Conservation (phyloP, 1,140 invertebrate species). For the Drosophila athabasca region DNA sequence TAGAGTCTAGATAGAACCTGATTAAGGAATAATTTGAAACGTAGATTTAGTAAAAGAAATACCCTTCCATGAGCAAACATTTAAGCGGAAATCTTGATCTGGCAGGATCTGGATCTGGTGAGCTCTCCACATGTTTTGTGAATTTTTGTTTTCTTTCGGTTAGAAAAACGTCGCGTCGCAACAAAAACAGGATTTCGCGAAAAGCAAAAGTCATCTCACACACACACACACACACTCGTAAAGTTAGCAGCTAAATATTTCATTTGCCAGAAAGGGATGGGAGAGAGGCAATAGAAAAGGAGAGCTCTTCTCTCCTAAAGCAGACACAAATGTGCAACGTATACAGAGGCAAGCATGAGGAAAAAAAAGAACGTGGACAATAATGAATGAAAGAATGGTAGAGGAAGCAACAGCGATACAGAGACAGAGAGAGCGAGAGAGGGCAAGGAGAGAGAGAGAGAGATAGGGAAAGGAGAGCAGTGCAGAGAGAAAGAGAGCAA, state of each 20-base stretch:
- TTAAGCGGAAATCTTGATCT: too few relatives aligned
- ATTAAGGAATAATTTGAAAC: too few relatives aligned
- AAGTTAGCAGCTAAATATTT: slow-evolving; percentile 17
- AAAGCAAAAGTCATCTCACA: slow-evolving; percentile 62
- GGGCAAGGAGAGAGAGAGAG: slow-evolving; percentile 7
- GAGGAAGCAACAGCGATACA: slow-evolving; percentile 13
- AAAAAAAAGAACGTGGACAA: slow-evolving; percentile 45
- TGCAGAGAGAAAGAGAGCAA: slow-evolving; percentile 17
- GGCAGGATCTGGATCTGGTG: too few relatives aligned
- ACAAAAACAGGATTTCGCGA: slow-evolving; percentile 44
- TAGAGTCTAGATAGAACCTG: too few relatives aligned
- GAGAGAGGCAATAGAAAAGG: slow-evolving; percentile 4
- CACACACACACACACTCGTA: slow-evolving; percentile 19
- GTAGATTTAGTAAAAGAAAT: too few relatives aligned
- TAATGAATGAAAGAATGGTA: slow-evolving; percentile 72
- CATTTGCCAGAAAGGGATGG: slow-evolving; percentile 20
- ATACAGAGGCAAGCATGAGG: slow-evolving; percentile 25
- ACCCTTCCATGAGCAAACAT: too few relatives aligned
- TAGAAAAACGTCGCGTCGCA: slow-evolving; percentile 48
- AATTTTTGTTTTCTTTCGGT: slow-evolving; percentile 36
- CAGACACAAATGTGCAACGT: background rate
- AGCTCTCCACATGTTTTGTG: slow-evolving; percentile 26
- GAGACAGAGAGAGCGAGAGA: slow-evolving; percentile 18
- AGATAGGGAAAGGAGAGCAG: slow-evolving; percentile 8
- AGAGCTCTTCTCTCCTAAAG: background rate